Percentiles rank a stretch among this genome's conserved stretches.
phyloP scores from a whole-genome alignment of 1,140 invertebrate species.

The Mycetomoellerius zeteki region DNA sequence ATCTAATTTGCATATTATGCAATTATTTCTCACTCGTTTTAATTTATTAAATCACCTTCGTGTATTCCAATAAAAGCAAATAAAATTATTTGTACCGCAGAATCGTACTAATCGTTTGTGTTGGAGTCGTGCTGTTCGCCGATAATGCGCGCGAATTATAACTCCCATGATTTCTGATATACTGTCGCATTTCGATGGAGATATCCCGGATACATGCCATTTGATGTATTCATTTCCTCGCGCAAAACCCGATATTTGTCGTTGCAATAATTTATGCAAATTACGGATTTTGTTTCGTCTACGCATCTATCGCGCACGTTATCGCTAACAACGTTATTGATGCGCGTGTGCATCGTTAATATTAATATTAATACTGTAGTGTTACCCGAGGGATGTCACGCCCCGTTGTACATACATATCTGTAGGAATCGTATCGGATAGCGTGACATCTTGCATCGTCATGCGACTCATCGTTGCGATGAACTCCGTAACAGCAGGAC shows the following conservation, averaged over 20 bases:
- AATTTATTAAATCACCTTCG: conserved; percentile 24
- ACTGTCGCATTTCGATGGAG: conserved; percentile 17
- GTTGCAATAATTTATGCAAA: conserved; percentile 61
- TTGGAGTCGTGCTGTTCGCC: background rate
- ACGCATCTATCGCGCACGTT: conserved; percentile 19
- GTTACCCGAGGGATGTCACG: background rate
- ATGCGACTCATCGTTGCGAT: conserved; percentile 59
- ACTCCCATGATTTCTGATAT: conserved; percentile 42
- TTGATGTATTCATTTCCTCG: conserved; percentile 44
- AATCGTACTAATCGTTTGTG: conserved; percentile 25
- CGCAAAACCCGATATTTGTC: conserved; percentile 30
- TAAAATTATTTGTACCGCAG: conserved; percentile 26
- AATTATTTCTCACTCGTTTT: conserved; percentile 11
- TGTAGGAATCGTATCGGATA: conserved; percentile 26
- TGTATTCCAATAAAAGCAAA: background rate
- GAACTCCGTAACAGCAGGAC: conserved; percentile 62
- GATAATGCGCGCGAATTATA: conserved; percentile 43
- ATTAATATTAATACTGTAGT: conserved; percentile 42
- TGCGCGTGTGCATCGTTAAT: conserved; percentile 30
- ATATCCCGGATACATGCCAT: conserved; percentile 37
- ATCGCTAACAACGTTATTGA: conserved; percentile 32
- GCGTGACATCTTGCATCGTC: conserved; percentile 59
- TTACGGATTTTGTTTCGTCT: conserved; percentile 47
- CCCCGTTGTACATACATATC: background rate
- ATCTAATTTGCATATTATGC: conserved; percentile 3